Percentiles rank a stretch among this genome's conserved stretches.
Conservation (phyloP, 2,888 invertebrate species). For the Myopa testacea region DNA sequence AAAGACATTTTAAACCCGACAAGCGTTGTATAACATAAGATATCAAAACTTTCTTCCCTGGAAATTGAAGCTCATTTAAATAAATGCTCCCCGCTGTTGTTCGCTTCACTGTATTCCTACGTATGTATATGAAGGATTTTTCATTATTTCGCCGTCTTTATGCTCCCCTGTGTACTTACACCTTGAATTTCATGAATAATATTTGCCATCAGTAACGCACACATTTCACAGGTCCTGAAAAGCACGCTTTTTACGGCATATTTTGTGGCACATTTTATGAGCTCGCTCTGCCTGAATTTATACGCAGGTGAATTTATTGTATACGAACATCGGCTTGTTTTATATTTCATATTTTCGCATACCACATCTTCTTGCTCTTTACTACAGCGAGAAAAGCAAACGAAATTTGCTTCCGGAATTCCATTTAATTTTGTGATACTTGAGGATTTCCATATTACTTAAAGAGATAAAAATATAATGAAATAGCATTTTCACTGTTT, state of each 20-base stretch:
- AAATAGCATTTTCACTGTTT: not conserved
- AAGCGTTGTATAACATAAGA: no score
- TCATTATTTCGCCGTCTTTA: not conserved
- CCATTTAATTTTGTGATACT: constrained; percentile 22
- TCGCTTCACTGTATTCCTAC: not conserved
- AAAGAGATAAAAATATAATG: not conserved
- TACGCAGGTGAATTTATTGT: constrained; percentile 22
- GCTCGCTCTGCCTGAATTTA: constrained; percentile 14
- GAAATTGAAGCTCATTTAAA: no score
- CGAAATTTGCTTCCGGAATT: constrained; percentile 8
- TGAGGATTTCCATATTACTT: constrained; percentile 28
- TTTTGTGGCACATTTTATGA: constrained; percentile 23
- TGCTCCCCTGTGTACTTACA: not conserved
- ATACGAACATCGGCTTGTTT: constrained; percentile 25
- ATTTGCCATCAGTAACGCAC: not conserved
- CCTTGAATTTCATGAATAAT: not conserved
- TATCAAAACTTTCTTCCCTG: no score
- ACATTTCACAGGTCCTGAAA: constrained; percentile 21
- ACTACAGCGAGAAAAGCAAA: constrained; percentile 7
- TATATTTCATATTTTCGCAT: constrained; percentile 20
- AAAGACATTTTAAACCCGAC: no score
- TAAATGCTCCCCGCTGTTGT: not conserved
- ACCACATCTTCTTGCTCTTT: constrained; percentile 35
- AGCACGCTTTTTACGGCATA: constrained; percentile 30
- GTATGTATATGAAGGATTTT: no score